A percentile compares a stretch with the other conserved stretches of the same genome.
phyloP scores from a whole-genome alignment of 2,113 vertebrate genomes.

The Eira barbara region DNA sequence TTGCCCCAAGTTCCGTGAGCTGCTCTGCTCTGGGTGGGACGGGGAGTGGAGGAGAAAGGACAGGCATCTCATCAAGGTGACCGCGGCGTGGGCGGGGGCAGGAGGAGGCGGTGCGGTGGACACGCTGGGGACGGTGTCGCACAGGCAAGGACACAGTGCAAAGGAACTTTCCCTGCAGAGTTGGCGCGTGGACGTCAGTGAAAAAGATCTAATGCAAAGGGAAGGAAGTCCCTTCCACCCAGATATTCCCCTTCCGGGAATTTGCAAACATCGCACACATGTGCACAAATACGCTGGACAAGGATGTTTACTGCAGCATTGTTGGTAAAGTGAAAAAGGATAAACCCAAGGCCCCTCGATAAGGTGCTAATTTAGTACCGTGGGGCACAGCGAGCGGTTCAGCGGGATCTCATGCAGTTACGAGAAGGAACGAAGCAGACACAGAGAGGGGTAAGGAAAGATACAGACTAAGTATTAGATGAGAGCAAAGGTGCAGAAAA shows the following conservation, averaged over 20 bases:
- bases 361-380: neutral
- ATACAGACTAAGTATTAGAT: no score
- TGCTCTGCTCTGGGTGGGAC: neutral
- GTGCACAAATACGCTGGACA: neutral
- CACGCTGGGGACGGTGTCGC: neutral
- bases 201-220: neutral
- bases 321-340: neutral
- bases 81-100: accelerated
- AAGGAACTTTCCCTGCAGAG: neutral
- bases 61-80: neutral
- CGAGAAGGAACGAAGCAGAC: neutral
- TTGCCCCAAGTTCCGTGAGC: neutral
- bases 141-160: neutral
- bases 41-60: neutral
- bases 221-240: neutral
- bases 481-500: neutral
- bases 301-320: neutral
- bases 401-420: neutral
- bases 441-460: neutral
- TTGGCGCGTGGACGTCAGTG: neutral
- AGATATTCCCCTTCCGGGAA: neutral
- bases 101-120: neutral
- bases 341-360: neutral
- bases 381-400: neutral
- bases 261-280: neutral